These are phyloP conservation scores for Eupithecia exiguata DNA, from an alignment of 2,888 invertebrate genomes.

Conservation along the genomic window DNA sequence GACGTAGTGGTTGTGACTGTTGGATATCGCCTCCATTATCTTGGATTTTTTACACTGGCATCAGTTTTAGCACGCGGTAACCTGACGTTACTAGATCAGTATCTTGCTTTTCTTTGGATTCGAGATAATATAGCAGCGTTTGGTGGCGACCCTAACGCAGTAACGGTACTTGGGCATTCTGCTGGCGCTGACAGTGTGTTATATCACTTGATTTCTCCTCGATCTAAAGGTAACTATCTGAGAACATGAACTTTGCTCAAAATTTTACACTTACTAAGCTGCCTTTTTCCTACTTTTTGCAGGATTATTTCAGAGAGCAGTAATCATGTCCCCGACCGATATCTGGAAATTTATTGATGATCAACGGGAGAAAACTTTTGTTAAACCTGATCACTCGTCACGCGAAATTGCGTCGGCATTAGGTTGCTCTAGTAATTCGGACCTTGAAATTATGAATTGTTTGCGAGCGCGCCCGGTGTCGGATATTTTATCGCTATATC, in stretches of 20 bases:
- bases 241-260: neutral
- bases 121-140: slow-evolving; percentile 90
- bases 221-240: slow-evolving; percentile 81
- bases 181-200: slow-evolving; percentile 89
- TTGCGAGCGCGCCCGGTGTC: slow-evolving; percentile 84
- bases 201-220: slow-evolving; percentile 86
- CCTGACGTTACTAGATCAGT: slow-evolving; percentile 93
- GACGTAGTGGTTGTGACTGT: slow-evolving; percentile 88
- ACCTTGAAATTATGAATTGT: slow-evolving; percentile 84
- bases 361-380: slow-evolving; percentile 50
- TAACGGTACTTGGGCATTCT: slow-evolving; percentile 93
- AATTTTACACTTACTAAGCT: neutral
- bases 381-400: slow-evolving; percentile 76
- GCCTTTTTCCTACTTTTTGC: slow-evolving; percentile 43
- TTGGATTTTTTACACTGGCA: slow-evolving; percentile 86
- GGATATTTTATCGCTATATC: slow-evolving; percentile 82
- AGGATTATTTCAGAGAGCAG: slow-evolving; percentile 86
- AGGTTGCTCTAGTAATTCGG: slow-evolving; percentile 78
- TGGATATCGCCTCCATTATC: slow-evolving; percentile 87
- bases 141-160: slow-evolving; percentile 90
- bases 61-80: slow-evolving; percentile 88
- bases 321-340: slow-evolving; percentile 86
- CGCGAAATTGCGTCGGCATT: slow-evolving; percentile 82
- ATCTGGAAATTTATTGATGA: slow-evolving; percentile 69
- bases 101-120: slow-evolving; percentile 90